Evolutionary conservation across 2,113 vertebrate species (phyloP), one percentile per base, ranked within the genome.

Genomic region (Myrmophylax atrothorax): DNA sequence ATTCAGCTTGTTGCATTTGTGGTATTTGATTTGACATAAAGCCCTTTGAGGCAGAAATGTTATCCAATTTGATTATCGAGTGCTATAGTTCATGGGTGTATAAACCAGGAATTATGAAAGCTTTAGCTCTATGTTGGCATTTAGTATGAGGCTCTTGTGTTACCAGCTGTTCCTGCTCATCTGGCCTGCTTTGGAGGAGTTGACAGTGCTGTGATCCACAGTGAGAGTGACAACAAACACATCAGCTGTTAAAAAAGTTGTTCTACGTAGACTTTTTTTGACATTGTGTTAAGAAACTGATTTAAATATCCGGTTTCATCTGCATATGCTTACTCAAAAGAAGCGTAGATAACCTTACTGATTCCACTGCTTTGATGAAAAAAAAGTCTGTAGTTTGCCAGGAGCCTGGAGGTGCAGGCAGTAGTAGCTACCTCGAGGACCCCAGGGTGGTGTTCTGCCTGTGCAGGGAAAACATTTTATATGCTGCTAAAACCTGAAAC

Each of bases 141-240:
- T 90, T 84, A 74, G 84, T n/a, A 38, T 31, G 40, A 80, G 74
- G 62, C 44, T 53, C 18, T 62, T 33, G 67, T 3, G 19, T 53
- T 52, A 55, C 91, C 93, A 93, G 91, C 93, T 95, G 95, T 81
- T 95, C 47, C 63, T 84, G 14, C 78, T 96, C 91, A 94, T 87
- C 91, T 95, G 93, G 81, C 52, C 9, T 0, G 8, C 67, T 74
- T 72, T 19, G 10, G 50, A 92, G 40, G 62, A 84, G 74, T 53
- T 50, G 3, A 22, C 69, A 50, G 47, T 58, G 24, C 62, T 94
- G 58, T 88, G 89, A 87, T 90, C 70, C 53, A 76, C 53, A 69
- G 82, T 33, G 93, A 81, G 0, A 87, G 55, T 0, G 1, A n/a
- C 28, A 87, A 58, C 93, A 93, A 85, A 89, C 78, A 83, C 78